Evolutionary conservation across 2,888 invertebrate species (phyloP), one percentile per base, ranked within the genome.

Genomic region (Eupithecia dodoneata): DNA sequence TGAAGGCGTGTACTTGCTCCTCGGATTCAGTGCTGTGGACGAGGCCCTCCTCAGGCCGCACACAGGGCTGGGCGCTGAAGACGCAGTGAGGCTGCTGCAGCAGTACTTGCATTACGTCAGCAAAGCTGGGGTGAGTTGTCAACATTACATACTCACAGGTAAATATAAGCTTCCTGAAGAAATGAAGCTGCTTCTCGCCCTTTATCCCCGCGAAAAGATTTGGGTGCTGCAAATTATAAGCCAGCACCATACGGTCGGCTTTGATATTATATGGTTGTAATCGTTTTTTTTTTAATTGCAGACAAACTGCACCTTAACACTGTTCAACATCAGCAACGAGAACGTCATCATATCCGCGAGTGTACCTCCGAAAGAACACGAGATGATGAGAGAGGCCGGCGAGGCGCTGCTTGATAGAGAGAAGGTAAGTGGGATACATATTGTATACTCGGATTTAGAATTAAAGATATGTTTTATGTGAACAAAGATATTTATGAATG

Each of bases 1-100:
- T 76, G 97, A 98, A 93, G 98, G 98, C 59, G 97, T 98, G 63
- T 98, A 98, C 93, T 96, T 98, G 81, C 97, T 98, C 90, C 96
- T 98, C 77, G 98, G 98, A 76, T 98, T 98, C 93, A 98, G 98
- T 86, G 97, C 98, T 78, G 97, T 97, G n/a, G 98, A 98, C 90
- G 98, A 98, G 91, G 96, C 97, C 0, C 95, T 98, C 76, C 95
- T 98, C 84, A 96, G 97, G 83, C 97, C 97, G 55, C 97, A 98
- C 90, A 98, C 98, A 4, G 97, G 98, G 77, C 96, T 98, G 75
- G 97, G 97, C 9, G 97, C 98, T 72, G 97, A 97, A 88, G 98
- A 98, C 91, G 97, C 98, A 71, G 97, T 98, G 49, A 96, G 97
- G 83, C 97, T 98, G 13, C 95, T 98, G 81, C 98, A 98, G 90